These are phyloP conservation scores for Peromyscus maniculatus DNA, from an alignment of 2,113 vertebrate species.

Conservation along the genomic window DNA sequence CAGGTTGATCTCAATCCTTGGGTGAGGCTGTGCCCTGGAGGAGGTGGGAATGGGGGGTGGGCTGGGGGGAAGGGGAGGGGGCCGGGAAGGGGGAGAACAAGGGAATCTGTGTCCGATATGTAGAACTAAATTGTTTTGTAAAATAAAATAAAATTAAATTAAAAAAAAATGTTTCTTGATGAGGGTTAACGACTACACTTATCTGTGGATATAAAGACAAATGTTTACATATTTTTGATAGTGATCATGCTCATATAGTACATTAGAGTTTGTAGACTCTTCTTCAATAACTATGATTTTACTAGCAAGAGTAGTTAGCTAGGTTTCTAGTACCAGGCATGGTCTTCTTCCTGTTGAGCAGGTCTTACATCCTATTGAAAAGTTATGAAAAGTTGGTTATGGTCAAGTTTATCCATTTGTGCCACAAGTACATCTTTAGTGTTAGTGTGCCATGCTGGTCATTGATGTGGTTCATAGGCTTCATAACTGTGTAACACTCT, in stretches of 20 bases:
- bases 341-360: not conserved
- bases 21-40: too few species aligned
- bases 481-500: not conserved
- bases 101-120: too few species aligned
- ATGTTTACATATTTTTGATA: not conserved
- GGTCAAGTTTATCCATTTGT: not conserved
- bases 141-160: too few species aligned
- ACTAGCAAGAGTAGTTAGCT: not conserved
- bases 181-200: not conserved
- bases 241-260: not conserved
- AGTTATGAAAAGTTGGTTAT: not conserved
- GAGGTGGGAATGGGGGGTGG: too few species aligned
- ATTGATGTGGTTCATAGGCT: not conserved
- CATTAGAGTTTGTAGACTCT: not conserved
- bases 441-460: not conserved
- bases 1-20: too few species aligned
- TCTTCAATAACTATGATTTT: not conserved
- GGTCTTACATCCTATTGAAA: not conserved
- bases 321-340: not conserved
- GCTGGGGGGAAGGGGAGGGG: too few species aligned
- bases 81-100: too few species aligned
- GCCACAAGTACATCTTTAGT: too few species aligned
- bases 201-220: not conserved
- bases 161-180: not conserved
- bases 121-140: too few species aligned